Percentiles rank a stretch among this genome's conserved stretches.
phyloP scores from a whole-genome alignment of 2,113 vertebrate species.

The Archocentrus centrarchus region DNA sequence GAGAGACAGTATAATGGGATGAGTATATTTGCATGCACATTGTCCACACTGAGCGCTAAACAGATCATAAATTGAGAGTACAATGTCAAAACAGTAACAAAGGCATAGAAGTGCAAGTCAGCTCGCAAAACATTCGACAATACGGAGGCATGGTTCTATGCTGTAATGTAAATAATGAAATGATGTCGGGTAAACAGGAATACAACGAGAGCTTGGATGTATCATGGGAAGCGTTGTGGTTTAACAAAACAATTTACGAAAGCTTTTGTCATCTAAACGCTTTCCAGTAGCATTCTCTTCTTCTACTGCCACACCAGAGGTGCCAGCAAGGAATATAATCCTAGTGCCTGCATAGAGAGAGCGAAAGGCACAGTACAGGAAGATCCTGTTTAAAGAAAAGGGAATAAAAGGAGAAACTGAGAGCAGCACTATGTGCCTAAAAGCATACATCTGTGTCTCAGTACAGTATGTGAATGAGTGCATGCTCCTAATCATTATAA shows the following conservation, averaged over 20 bases:
- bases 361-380: background rate
- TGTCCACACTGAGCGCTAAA: constrained; percentile 59
- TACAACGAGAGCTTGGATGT: constrained; percentile 34
- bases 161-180: constrained; percentile 65
- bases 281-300: constrained; percentile 34
- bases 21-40: constrained; percentile 77
- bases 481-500: constrained; percentile 27
- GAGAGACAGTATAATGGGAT: constrained; percentile 72
- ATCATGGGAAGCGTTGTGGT: constrained; percentile 45
- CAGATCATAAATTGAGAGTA: constrained; percentile 58
- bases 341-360: constrained; percentile 14
- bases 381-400: constrained; percentile 39
- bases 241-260: constrained; percentile 49
- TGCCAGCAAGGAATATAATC: constrained; percentile 41
- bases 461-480: constrained; percentile 30
- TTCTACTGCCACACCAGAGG: constrained; percentile 23
- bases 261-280: constrained; percentile 57
- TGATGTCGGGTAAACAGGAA: constrained; percentile 54
- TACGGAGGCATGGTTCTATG: constrained; percentile 19
- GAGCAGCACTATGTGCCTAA: constrained; percentile 11
- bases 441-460: constrained; percentile 22
- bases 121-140: constrained; percentile 31
- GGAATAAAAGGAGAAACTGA: constrained; percentile 25
- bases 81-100: constrained; percentile 57
- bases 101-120: constrained; percentile 42